Evolutionary conservation across 2,113 vertebrate genomes (phyloP).

Genomic region (Anarhynchus alexandrinus): DNA sequence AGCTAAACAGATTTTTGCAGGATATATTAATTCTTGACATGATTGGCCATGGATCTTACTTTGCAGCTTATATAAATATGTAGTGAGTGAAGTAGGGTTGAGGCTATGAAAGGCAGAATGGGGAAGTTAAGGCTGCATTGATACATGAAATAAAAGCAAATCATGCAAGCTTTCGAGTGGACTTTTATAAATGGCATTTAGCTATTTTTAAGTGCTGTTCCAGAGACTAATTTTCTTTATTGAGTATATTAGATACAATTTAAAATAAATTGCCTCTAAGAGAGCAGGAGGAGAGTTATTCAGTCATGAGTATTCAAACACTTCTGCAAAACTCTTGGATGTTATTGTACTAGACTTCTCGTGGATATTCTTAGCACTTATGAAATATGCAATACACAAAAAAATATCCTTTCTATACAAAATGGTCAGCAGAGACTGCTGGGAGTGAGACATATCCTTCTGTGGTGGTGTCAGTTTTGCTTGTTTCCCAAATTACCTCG

Average conservation of each 20-base stretch:
- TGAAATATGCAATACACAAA: not conserved
- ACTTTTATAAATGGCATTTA: not conserved
- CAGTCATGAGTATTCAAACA: not conserved
- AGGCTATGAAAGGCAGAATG: not conserved
- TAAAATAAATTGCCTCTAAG: not conserved
- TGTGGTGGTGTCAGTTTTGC: not conserved
- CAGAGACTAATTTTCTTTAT: not conserved
- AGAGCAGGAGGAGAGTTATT: not conserved
- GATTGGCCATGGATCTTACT: not conserved
- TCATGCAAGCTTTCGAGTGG: not conserved
- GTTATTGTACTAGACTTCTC: not conserved
- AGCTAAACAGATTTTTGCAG: not conserved
- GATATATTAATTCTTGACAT: not conserved
- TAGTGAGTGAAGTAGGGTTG: not conserved
- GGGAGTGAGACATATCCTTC: not conserved
- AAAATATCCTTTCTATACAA: not conserved
- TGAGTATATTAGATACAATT: not conserved
- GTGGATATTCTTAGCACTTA: not conserved
- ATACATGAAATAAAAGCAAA: not conserved
- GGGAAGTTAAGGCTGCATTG: not conserved
- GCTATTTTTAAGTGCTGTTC: not conserved
- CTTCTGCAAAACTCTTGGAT: not conserved
- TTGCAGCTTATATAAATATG: not conserved
- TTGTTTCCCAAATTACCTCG: not conserved
- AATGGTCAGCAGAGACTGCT: not conserved